Conservation (phyloP, 2,888 invertebrate species). For the Melieria crassipennis region DNA sequence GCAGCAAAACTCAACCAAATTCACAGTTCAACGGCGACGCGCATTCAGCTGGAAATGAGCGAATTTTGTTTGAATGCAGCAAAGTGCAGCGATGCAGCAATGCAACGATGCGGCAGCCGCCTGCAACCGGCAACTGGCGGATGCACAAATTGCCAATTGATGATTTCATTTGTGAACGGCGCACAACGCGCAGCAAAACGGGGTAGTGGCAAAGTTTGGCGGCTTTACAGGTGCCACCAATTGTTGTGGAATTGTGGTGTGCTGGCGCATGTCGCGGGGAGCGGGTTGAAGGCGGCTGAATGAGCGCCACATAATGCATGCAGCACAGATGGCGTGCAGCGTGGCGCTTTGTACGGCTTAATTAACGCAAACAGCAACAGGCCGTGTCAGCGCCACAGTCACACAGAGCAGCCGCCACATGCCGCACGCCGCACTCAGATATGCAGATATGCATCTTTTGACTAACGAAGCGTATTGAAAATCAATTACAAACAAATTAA, state of each 20-base stretch:
- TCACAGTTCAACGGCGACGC: conserved; percentile 19
- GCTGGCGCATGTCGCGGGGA: neutral
- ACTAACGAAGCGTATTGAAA: conserved; percentile 43
- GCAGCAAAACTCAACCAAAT: conserved; percentile 19
- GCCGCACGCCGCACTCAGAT: neutral
- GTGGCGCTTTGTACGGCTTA: conserved; percentile 15
- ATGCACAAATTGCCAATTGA: conserved; percentile 21
- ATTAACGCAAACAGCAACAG: conserved; percentile 29
- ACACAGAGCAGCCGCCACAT: neutral
- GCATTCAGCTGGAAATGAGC: conserved; percentile 25
- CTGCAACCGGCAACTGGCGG: conserved; percentile 7
- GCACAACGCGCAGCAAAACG: too few relatives aligned
- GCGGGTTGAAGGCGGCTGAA: conserved; percentile 6
- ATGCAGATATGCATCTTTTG: conserved; percentile 35
- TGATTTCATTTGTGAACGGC: conserved; percentile 2
- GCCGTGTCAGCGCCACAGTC: neutral
- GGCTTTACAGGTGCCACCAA: neutral
- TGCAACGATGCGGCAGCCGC: neutral
- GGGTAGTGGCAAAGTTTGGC: conserved; percentile 6
- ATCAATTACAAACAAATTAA: conserved; percentile 41
- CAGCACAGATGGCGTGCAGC: neutral
- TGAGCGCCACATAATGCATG: neutral
- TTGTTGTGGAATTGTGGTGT: too few relatives aligned
- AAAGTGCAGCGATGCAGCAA: neutral
- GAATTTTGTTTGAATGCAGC: conserved; percentile 21